Conservation (phyloP, 2,888 invertebrate genomes). For the Oegoconia quadripuncta region DNA sequence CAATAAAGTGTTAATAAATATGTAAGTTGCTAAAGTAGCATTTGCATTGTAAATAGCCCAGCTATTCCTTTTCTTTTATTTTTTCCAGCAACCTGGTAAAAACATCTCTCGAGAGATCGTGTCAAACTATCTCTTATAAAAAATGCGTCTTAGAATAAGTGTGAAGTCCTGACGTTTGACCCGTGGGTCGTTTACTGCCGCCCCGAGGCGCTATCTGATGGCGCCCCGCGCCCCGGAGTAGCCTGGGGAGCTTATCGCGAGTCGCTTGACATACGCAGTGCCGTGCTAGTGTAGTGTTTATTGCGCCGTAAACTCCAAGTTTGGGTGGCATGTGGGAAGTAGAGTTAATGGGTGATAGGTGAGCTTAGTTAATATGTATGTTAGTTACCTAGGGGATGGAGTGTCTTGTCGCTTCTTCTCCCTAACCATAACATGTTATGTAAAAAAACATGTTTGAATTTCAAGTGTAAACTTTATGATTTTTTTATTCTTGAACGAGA, state of each 20-base stretch:
- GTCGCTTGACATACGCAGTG: neutral
- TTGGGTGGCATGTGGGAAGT: no score
- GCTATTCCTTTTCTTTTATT: no score
- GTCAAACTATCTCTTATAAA: conserved; percentile 31
- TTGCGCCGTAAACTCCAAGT: neutral
- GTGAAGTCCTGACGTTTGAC: conserved; percentile 58
- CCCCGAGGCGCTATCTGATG: conserved; percentile 51
- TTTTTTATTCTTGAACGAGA: no score
- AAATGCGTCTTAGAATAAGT: conserved; percentile 49
- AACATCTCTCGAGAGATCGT: conserved; percentile 29
- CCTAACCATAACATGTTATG: no score
- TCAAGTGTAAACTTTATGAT: no score
- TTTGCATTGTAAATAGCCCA: conserved; percentile 7
- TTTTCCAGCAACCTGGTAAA: conserved; percentile 17
- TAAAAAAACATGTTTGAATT: no score
- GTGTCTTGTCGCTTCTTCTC: no score
- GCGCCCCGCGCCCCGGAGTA: neutral
- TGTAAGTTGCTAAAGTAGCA: conserved; percentile 10
- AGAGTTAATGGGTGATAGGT: no score
- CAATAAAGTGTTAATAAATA: no score
- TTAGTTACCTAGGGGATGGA: no score
- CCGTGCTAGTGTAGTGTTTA: neutral
- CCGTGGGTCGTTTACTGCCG: conserved; percentile 40
- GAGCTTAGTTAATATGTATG: no score
- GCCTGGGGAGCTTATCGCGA: neutral